phyloP scores from a whole-genome alignment of 2,888 invertebrate species.

The Sipha maydis region DNA sequence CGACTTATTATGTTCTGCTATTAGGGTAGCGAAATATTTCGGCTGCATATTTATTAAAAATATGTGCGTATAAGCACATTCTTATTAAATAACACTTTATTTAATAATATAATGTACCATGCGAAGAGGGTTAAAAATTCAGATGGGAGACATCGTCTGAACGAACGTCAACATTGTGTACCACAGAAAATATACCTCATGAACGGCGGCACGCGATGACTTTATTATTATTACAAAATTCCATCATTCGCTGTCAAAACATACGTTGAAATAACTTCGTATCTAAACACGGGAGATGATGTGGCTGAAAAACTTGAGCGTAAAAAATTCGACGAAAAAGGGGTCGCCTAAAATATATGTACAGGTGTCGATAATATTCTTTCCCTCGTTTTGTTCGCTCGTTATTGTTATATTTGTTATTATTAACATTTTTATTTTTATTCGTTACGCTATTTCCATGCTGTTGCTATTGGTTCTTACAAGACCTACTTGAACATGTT shows the following conservation, averaged over 20 bases:
- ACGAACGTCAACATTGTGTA: slow-evolving; percentile 37
- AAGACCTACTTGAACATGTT: background rate
- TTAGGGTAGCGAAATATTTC: slow-evolving; percentile 7
- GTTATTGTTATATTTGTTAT: background rate
- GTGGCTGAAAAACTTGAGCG: slow-evolving; percentile 1
- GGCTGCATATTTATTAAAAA: slow-evolving; percentile 46
- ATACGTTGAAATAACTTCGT: slow-evolving; percentile 22
- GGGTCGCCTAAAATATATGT: slow-evolving; percentile 36
- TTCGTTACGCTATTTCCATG: background rate
- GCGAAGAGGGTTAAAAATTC: slow-evolving; percentile 2
- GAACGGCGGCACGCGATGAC: background rate
- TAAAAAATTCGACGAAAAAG: slow-evolving; percentile 1
- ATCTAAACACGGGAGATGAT: slow-evolving; percentile 35
- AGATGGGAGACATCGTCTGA: slow-evolving; percentile 1
- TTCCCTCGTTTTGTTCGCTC: slow-evolving; percentile 33
- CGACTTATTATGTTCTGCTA: background rate
- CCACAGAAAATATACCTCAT: slow-evolving; percentile 2
- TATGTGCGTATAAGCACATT: background rate
- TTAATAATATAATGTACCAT: slow-evolving; percentile 2
- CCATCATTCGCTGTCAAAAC: slow-evolving; percentile 58
- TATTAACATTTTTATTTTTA: slow-evolving; percentile 7
- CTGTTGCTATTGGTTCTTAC: background rate
- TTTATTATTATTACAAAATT: slow-evolving; percentile 57
- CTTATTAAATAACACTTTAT: slow-evolving; percentile 33
- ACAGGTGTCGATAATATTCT: slow-evolving; percentile 54